phyloP scores from a whole-genome alignment of 2,797 vertebrate genomes.

The Hypotaenidia okinawae region DNA sequence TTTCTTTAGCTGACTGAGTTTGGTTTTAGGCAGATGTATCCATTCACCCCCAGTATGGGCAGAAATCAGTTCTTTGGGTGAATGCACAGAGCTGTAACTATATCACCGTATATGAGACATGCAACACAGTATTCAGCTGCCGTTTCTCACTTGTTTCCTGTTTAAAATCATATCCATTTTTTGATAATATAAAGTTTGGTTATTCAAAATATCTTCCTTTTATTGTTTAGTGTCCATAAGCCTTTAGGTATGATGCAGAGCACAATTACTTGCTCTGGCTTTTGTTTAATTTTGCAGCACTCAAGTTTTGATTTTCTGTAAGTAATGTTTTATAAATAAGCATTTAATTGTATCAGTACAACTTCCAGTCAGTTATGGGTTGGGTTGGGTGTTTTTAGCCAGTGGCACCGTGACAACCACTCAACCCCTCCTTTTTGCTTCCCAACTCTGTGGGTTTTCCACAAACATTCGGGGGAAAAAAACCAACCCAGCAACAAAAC shows the following conservation, averaged over 20 bases:
- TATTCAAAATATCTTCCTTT: background rate
- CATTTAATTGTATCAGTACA: background rate
- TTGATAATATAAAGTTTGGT: background rate
- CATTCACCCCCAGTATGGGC: background rate
- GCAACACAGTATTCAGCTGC: background rate
- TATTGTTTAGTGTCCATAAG: background rate
- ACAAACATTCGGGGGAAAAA: rapidly evolving
- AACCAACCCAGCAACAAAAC: background rate
- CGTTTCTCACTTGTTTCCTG: background rate
- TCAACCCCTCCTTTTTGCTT: background rate
- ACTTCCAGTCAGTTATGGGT: background rate
- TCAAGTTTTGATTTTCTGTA: background rate
- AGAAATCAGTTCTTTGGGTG: background rate
- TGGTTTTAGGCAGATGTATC: background rate
- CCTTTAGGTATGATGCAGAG: background rate
- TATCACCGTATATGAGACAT: background rate
- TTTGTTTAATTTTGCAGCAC: background rate
- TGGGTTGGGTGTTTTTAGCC: background rate
- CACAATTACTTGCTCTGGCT: background rate
- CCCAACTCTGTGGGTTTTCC: background rate
- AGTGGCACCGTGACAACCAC: background rate
- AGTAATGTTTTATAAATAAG: background rate
- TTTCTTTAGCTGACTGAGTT: background rate
- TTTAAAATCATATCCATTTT: background rate
- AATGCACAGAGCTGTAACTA: background rate